phyloP scores from a whole-genome alignment of 2,888 invertebrate species.

The Chirona hameri region DNA sequence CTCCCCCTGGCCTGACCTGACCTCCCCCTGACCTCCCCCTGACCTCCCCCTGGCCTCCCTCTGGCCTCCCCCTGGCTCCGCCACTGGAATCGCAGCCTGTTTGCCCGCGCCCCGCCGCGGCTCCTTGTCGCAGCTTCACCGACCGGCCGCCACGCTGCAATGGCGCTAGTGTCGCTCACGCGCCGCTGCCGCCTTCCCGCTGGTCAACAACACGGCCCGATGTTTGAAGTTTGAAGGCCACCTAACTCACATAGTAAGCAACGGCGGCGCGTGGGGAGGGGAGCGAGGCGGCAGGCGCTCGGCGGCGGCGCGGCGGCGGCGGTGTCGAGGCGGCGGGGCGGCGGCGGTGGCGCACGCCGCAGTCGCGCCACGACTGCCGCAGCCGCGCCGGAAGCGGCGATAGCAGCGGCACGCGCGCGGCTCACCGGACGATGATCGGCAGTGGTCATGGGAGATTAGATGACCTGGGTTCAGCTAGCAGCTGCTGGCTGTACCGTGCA shows the following conservation, averaged over 20 bases:
- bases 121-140: neutral
- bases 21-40: neutral
- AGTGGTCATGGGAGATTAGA: neutral
- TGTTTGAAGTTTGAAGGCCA: constrained; percentile 25
- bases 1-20: neutral
- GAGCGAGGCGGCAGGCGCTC: no score
- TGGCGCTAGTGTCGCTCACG: constrained; percentile 4
- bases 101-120: neutral
- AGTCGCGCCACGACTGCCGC: neutral
- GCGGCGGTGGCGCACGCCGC: no score
- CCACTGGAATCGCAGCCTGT: neutral
- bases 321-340: neutral
- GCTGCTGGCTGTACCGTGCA: neutral
- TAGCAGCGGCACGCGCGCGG: neutral
- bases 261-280: neutral
- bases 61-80: neutral
- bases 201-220: constrained; percentile 3
- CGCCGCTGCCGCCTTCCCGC: neutral
- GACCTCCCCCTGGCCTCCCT: neutral
- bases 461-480: constrained; percentile 24
- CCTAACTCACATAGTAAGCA: constrained; percentile 27
- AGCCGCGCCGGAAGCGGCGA: neutral
- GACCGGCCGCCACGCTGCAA: neutral
- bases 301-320: neutral
- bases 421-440: neutral